phyloP scores from a whole-genome alignment of 2,888 invertebrate genomes.

The Himalopsyche anomala region DNA sequence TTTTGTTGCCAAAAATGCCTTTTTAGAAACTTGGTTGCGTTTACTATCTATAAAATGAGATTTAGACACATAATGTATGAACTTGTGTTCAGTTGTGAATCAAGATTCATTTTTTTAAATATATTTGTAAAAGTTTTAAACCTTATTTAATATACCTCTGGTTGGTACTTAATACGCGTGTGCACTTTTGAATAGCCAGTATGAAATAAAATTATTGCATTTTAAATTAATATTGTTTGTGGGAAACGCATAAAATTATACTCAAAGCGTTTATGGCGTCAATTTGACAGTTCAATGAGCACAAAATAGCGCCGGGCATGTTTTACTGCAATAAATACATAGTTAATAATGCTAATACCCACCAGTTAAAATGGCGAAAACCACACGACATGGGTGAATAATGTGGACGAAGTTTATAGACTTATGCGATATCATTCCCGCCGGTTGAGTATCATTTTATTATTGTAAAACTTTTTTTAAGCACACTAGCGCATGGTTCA shows the following conservation, averaged over 20 bases:
- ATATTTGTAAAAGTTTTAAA: neutral
- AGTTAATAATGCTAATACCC: neutral
- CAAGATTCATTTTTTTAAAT: neutral
- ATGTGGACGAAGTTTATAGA: too few species aligned
- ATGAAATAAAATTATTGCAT: neutral
- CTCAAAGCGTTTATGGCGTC: conserved; percentile 24
- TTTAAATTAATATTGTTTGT: neutral
- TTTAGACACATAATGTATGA: too few species aligned
- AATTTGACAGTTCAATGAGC: conserved; percentile 34
- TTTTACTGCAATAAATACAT: conserved; percentile 2
- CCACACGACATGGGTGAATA: neutral
- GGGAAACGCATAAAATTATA: neutral
- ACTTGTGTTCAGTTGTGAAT: neutral
- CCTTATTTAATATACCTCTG: neutral
- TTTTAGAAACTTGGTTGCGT: too few species aligned
- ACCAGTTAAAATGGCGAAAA: neutral
- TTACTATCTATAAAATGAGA: too few species aligned
- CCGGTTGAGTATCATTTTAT: too few species aligned
- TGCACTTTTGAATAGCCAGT: neutral
- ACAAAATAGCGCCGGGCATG: neutral
- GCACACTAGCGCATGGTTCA: too few species aligned
- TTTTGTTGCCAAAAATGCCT: too few species aligned
- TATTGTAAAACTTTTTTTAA: too few species aligned
- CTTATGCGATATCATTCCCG: too few species aligned
- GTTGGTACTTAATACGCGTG: neutral